Evolutionary conservation across 2,888 invertebrate species (phyloP).

Genomic region (Ashinkailepas kermadecensis): DNA sequence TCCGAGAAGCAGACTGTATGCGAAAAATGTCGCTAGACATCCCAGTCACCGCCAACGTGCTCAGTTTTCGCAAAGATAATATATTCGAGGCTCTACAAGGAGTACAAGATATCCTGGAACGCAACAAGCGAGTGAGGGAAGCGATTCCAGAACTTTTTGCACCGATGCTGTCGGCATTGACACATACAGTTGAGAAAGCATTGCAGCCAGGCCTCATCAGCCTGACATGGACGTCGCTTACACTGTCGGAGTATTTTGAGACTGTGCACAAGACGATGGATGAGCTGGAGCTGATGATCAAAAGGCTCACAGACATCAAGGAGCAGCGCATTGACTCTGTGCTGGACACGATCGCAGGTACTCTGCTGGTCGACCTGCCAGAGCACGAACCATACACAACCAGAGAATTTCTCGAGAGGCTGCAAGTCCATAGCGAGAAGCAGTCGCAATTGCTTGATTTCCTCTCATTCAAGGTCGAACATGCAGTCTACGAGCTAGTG

Average conservation of each 20-base stretch:
- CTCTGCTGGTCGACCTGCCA: slow-evolving; percentile 56
- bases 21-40: slow-evolving; percentile 65
- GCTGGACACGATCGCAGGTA: slow-evolving; percentile 55
- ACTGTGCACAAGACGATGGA: slow-evolving; percentile 52
- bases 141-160: slow-evolving; percentile 59
- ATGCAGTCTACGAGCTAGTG: slow-evolving; percentile 66
- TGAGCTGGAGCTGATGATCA: slow-evolving; percentile 49
- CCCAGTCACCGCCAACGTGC: slow-evolving; percentile 65
- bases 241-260: slow-evolving; percentile 56
- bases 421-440: slow-evolving; percentile 51
- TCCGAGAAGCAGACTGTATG: slow-evolving; percentile 73
- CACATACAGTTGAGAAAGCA: slow-evolving; percentile 60
- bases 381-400: slow-evolving; percentile 53
- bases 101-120: slow-evolving; percentile 54
- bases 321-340: slow-evolving; percentile 63
- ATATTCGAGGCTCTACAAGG: slow-evolving; percentile 55
- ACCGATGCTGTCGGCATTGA: slow-evolving; percentile 56
- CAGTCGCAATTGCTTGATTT: slow-evolving; percentile 49
- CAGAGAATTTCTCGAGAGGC: slow-evolving; percentile 54
- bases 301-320: slow-evolving; percentile 63
- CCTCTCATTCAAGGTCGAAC: slow-evolving; percentile 60
- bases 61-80: slow-evolving; percentile 63
- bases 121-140: slow-evolving; percentile 44
- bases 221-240: slow-evolving; percentile 74
- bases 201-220: slow-evolving; percentile 67